Conservation (phyloP, 1,140 invertebrate genomes). For the Colletes gigas region DNA sequence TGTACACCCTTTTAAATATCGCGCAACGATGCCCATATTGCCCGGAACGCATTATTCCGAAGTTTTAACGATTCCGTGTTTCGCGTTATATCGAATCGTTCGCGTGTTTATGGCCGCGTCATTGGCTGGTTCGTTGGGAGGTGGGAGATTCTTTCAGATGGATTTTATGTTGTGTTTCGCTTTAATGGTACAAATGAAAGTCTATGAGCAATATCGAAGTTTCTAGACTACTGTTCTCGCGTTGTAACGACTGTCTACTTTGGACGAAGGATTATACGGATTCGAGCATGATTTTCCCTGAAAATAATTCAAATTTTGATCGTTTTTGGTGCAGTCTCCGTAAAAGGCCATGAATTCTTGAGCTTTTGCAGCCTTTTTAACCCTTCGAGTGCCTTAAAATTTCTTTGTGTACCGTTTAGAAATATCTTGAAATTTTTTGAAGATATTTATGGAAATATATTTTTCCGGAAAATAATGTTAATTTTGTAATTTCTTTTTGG, state of each 20-base stretch:
- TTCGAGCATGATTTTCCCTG: no score
- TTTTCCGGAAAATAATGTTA: no score
- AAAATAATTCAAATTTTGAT: no score
- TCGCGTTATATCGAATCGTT: background rate
- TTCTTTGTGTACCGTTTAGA: no score
- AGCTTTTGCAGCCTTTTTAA: no score
- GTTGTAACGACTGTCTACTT: background rate
- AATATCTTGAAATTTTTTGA: no score
- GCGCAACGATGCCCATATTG: background rate
- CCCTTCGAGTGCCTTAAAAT: no score
- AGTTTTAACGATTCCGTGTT: constrained; percentile 11
- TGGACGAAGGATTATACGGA: background rate
- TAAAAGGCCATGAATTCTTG: no score
- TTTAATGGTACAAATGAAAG: background rate
- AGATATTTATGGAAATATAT: no score
- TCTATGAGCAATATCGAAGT: background rate
- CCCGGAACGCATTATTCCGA: background rate
- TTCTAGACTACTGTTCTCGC: background rate
- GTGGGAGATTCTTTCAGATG: background rate
- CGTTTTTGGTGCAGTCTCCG: no score
- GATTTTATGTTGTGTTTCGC: constrained; percentile 8
- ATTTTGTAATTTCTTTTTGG: no score
- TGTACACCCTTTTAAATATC: constrained; percentile 5
- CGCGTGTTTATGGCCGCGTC: constrained; percentile 9
- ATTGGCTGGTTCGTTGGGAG: background rate